Evolutionary conservation across 1,140 invertebrate genomes (phyloP).

Genomic region (Chrysopa pallens): DNA sequence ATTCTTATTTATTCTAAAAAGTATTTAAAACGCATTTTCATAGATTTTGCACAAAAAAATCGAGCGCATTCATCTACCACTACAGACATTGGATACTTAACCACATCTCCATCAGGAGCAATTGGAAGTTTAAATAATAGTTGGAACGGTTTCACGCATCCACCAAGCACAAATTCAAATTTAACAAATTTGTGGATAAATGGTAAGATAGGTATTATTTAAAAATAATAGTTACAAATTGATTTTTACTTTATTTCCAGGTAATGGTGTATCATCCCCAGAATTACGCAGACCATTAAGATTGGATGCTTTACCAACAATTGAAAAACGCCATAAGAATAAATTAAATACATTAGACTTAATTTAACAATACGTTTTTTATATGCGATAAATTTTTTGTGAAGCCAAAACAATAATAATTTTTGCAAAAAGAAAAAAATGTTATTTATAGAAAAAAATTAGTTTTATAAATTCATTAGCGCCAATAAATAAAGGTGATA

Average conservation of each 20-base stretch:
- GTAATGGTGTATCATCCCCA: not conserved
- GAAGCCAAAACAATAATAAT: no score
- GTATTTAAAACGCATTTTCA: no score
- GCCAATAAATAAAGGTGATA: no score
- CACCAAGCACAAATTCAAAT: not conserved
- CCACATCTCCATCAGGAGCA: slow-evolving; percentile 4
- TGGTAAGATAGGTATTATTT: slow-evolving; percentile 5
- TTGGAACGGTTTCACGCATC: slow-evolving; percentile 3
- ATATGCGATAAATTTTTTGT: not conserved
- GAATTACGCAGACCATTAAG: slow-evolving; percentile 12
- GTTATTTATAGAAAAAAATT: no score
- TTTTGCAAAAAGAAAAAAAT: no score
- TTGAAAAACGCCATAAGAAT: slow-evolving; percentile 9
- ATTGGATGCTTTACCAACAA: slow-evolving; percentile 18
- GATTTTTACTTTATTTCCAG: not conserved
- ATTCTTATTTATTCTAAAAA: no score
- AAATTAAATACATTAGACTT: not conserved
- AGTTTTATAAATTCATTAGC: no score
- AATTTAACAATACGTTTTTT: not conserved
- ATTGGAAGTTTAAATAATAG: slow-evolving; percentile 7
- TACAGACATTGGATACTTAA: slow-evolving; percentile 1
- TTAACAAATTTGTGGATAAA: slow-evolving; percentile 9
- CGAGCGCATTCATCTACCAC: not conserved
- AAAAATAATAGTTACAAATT: not conserved
- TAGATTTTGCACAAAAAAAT: not conserved